Conservation (phyloP, 2,113 vertebrate species). For the Osmerus mordax region DNA sequence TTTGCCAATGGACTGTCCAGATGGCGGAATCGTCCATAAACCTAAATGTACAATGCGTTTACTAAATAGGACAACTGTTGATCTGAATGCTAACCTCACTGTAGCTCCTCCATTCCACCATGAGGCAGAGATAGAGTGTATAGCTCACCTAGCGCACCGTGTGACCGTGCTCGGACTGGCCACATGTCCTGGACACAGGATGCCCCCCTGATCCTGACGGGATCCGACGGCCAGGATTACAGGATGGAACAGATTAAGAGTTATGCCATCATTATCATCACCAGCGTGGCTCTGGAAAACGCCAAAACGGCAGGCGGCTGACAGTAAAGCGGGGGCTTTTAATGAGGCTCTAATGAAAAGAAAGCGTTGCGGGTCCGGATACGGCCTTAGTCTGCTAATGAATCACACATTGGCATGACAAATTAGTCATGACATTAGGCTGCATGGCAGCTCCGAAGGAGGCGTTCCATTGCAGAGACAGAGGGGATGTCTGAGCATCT, state of each 20-base stretch:
- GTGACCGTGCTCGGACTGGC: no score
- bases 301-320: background rate
- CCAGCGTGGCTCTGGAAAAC: background rate
- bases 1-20: no score
- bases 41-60: no score
- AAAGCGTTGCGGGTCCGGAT: background rate
- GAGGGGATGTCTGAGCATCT: background rate
- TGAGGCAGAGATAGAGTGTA: no score
- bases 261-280: slow-evolving; percentile 1
- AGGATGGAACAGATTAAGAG: background rate
- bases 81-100: no score
- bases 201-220: background rate
- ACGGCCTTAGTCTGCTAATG: slow-evolving; percentile 12
- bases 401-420: slow-evolving; percentile 13
- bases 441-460: background rate
- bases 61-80: no score
- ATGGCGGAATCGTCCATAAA: no score
- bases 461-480: background rate
- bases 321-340: slow-evolving; percentile 19
- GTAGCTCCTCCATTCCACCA: no score
- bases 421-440: slow-evolving; percentile 14
- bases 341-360: slow-evolving; percentile 19
- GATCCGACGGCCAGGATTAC: slow-evolving; percentile 15
- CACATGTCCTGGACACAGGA: background rate
- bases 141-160: no score